Base-by-base conservation (phyloP, 1,140 invertebrate genomes). In the Matsumurasca onukii region DNA sequence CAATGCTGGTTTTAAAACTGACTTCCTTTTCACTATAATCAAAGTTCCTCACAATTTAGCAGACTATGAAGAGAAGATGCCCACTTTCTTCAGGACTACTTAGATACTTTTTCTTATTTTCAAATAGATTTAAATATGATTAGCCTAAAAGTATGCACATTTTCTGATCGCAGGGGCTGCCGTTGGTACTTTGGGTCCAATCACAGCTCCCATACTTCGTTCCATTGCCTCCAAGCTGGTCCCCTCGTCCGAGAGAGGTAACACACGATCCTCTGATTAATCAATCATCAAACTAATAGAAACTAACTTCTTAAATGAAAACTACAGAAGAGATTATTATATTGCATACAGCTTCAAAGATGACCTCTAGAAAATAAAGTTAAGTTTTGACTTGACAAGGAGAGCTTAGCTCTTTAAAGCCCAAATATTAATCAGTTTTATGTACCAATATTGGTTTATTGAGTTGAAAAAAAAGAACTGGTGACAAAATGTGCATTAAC, bases 181-280 rank as follows among this genome's bases (percentile, higher is more conserved):
- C 0, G 81, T 88, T 17, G 88, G 88, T 3, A 84, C 87, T 9
- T 77, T 91, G 29, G 90, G 90, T 0, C 90, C 90, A 0, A 84
- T 87, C 48, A 87, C 90, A 0, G 89, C 88, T 0, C 89, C 90
- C 12, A 84, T 90, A 45, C 81, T 92, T 48, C 81, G 90, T 49
- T 90, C 91, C 2, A 88, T 91, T 82, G 84, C 86, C 12, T 91
- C 90, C 0, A 92, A 92, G 80, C 78, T 89, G 1, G 83, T 91
- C 22, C 80, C 85, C 1, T 70, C 80, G 2, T 80, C 83, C 30
- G 90, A 92, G 77, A 82, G 89, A 82, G 90, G 90, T 85, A 78
- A 72, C 9, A 1, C 29, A 31, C 30, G 51, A 27, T 70, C 49
- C n/a, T 51, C n/a, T 9, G 24, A 5, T 51, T 20, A 12, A 12